Conservation (phyloP, 1,140 invertebrate species). For the Caenorhabditis tropicalis region DNA sequence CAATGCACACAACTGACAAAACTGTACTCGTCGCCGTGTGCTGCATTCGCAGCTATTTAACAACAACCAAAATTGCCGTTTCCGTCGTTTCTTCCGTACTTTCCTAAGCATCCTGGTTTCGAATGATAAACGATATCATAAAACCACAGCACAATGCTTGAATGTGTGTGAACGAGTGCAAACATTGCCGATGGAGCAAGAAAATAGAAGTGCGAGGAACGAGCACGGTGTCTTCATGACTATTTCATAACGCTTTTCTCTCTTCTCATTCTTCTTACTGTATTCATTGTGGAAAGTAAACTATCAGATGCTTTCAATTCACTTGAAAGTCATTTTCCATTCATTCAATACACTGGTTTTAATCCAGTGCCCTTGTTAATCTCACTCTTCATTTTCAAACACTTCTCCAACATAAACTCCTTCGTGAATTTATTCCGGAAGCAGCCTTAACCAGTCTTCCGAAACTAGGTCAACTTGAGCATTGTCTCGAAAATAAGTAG, state of each 20-base stretch:
- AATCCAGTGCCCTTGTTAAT: no score
- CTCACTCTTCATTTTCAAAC: neutral
- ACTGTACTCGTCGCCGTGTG: conserved; percentile 21
- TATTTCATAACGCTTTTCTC: neutral
- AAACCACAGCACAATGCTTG: conserved; percentile 41
- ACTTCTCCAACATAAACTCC: neutral
- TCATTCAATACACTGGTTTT: no score
- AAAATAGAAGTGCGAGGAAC: neutral
- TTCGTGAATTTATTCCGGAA: neutral
- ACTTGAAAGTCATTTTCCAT: neutral
- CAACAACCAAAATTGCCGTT: neutral
- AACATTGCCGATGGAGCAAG: conserved; percentile 20
- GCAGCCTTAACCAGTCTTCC: neutral
- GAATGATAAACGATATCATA: conserved; percentile 27
- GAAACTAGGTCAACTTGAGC: conserved; percentile 1
- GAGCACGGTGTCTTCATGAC: neutral
- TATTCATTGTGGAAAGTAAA: no score
- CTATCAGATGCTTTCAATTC: no score
- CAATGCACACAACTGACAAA: conserved; percentile 43
- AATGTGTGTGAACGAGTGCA: conserved; percentile 21
- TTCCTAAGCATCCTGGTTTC: conserved; percentile 25
- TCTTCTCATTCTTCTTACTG: neutral
- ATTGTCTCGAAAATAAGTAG: neutral
- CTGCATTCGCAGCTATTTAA: neutral
- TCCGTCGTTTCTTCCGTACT: neutral